Percentiles rank a stretch among this genome's conserved stretches.
Conservation (phyloP, 2,797 vertebrate species). For the Prunella strophiata region DNA sequence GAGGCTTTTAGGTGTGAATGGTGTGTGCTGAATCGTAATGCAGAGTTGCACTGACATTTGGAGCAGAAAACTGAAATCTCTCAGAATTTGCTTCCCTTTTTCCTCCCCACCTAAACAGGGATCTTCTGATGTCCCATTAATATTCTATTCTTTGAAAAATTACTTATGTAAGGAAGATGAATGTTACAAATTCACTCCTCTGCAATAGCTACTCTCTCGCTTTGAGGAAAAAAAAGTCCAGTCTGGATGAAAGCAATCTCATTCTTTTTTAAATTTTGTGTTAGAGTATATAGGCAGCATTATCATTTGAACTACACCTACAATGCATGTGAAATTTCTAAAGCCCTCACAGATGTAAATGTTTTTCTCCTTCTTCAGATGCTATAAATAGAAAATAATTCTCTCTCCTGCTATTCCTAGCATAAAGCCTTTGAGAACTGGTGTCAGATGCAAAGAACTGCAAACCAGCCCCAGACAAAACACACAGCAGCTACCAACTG, state of each 20-base stretch:
- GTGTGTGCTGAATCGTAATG: neutral
- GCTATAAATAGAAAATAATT: slow-evolving; percentile 30
- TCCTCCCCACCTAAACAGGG: neutral
- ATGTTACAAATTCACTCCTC: neutral
- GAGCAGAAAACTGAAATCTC: neutral
- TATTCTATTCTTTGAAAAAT: slow-evolving; percentile 50
- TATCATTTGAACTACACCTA: slow-evolving; percentile 36
- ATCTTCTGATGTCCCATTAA: slow-evolving; percentile 1
- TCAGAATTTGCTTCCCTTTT: neutral
- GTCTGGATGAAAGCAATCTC: neutral
- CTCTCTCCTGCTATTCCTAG: neutral
- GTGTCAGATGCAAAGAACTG: neutral
- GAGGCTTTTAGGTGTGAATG: neutral
- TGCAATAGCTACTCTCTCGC: neutral
- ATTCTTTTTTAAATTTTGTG: neutral
- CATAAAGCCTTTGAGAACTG: neutral
- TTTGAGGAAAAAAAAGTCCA: neutral
- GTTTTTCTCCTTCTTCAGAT: neutral
- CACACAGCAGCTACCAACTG: neutral
- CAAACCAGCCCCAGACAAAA: neutral
- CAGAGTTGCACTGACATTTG: neutral
- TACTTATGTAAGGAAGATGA: slow-evolving; percentile 31
- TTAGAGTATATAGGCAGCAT: slow-evolving; percentile 13
- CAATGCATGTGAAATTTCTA: neutral
- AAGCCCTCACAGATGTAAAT: neutral